Evolutionary conservation across 2,888 invertebrate species (phyloP).

Genomic region (Dexiosoma caninum): DNA sequence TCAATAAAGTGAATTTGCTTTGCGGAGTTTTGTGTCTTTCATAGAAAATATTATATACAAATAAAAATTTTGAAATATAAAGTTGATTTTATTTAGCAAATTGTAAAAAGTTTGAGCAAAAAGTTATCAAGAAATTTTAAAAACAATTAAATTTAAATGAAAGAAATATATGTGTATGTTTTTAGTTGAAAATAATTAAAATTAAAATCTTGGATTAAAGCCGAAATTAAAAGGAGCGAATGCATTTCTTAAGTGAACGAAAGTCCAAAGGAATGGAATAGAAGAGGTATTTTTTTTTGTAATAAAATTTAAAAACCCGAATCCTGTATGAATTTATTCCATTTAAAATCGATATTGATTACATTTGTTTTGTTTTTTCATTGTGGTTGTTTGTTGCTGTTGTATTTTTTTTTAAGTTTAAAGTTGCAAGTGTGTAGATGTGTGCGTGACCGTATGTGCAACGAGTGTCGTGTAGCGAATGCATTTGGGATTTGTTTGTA

Average conservation of each 20-base stretch:
- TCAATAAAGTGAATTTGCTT: constrained; percentile 27
- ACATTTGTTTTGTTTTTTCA: too few relatives aligned
- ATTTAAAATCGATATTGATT: constrained; percentile 39
- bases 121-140: background rate
- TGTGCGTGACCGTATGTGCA: background rate
- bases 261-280: background rate
- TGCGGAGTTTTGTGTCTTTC: constrained; percentile 36
- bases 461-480: background rate
- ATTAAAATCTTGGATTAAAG: background rate
- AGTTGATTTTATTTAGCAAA: background rate
- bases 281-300: constrained; percentile 17
- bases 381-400: background rate
- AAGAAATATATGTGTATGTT: background rate
- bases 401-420: background rate
- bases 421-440: background rate
- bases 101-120: background rate
- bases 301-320: background rate
- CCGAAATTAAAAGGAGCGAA: background rate
- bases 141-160: background rate
- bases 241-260: background rate
- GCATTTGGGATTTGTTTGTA: constrained; percentile 20
- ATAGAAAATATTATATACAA: constrained; percentile 9
- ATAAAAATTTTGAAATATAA: background rate
- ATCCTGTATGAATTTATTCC: background rate
- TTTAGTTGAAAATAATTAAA: background rate